Conservation (phyloP, 2,888 invertebrate species). For the Meganola albula region DNA sequence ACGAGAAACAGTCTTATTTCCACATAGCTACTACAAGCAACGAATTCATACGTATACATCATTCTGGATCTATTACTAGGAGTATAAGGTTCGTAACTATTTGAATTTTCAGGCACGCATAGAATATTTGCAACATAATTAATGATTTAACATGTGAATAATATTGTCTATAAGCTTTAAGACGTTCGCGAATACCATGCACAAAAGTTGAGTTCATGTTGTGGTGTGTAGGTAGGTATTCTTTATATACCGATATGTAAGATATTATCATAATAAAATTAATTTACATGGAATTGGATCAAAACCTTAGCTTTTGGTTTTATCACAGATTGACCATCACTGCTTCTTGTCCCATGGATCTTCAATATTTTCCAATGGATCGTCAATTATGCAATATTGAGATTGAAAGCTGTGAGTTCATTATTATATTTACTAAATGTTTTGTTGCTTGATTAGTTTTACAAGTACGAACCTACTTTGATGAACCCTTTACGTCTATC, state of each 20-base stretch:
- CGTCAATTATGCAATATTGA: slow-evolving; percentile 95
- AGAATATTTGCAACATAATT: slow-evolving; percentile 1
- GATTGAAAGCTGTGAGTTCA: slow-evolving; percentile 96
- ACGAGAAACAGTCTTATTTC: slow-evolving; percentile 99
- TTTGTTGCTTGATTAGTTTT: slow-evolving; percentile 21
- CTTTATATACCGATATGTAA: too few relatives aligned
- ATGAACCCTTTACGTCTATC: slow-evolving; percentile 17
- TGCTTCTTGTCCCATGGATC: slow-evolving; percentile 96
- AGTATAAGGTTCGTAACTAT: slow-evolving; percentile 88
- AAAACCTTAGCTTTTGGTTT: too few relatives aligned
- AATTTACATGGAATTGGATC: too few relatives aligned
- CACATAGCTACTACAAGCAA: slow-evolving; percentile 99
- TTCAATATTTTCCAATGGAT: slow-evolving; percentile 98
- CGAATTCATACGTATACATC: slow-evolving; percentile 97
- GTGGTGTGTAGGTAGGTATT: too few relatives aligned
- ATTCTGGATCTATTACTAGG: slow-evolving; percentile 95
- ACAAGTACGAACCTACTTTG: slow-evolving; percentile 15
- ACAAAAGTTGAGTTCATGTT: too few relatives aligned
- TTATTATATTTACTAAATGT: slow-evolving; percentile 2
- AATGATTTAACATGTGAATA: too few relatives aligned
- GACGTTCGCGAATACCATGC: too few relatives aligned
- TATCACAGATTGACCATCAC: slow-evolving; percentile 91
- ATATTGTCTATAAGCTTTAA: too few relatives aligned
- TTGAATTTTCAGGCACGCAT: not conserved
- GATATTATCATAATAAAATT: too few relatives aligned